Conservation (phyloP, 2,888 invertebrate species). For the Norana najaformis region DNA sequence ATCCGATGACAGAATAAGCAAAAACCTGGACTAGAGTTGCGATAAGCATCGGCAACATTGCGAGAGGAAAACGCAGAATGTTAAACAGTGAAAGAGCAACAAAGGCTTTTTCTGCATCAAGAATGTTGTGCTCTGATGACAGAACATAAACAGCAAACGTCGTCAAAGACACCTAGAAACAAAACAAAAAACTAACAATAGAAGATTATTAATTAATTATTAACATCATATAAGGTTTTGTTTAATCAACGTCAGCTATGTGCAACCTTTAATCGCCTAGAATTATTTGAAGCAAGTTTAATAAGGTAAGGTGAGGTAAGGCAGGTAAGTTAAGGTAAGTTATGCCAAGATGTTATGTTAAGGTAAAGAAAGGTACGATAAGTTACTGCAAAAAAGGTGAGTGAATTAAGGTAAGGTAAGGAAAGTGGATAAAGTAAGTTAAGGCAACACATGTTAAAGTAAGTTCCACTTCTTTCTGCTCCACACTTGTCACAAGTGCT, state of each 20-base stretch:
- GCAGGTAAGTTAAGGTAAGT: too few relatives aligned
- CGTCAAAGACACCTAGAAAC: constrained; percentile 72
- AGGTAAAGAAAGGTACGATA: too few relatives aligned
- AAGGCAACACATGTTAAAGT: too few relatives aligned
- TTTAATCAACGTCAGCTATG: neutral
- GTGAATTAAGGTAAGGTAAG: too few relatives aligned
- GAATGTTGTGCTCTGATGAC: constrained; percentile 67
- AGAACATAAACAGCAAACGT: constrained; percentile 83
- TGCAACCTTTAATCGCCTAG: neutral
- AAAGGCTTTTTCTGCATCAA: constrained; percentile 82
- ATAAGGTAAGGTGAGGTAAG: too few relatives aligned
- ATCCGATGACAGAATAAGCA: too few relatives aligned
- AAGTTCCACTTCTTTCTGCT: too few relatives aligned
- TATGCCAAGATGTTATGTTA: too few relatives aligned
- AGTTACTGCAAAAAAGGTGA: too few relatives aligned
- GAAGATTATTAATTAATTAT: neutral
- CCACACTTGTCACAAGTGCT: too few relatives aligned
- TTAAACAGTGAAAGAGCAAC: constrained; percentile 85
- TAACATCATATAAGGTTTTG: neutral
- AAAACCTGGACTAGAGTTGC: constrained; percentile 65
- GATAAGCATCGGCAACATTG: constrained; percentile 69
- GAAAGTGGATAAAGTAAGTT: neutral
- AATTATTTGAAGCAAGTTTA: too few relatives aligned
- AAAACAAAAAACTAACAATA: neutral
- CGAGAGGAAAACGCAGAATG: constrained; percentile 82